Conservation (phyloP, 2,888 invertebrate genomes). For the Acronicta leporina region DNA sequence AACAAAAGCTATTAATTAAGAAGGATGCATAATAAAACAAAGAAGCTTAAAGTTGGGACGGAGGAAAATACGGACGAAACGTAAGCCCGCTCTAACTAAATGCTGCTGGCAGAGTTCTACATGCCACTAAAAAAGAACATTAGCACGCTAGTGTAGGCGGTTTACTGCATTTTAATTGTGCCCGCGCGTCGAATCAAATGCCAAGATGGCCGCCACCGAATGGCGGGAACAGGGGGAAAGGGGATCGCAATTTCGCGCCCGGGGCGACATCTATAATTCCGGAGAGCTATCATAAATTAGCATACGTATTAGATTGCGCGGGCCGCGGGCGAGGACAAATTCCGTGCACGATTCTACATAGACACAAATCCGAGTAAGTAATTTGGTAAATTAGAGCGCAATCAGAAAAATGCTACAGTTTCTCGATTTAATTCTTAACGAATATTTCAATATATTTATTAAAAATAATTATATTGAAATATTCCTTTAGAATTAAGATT, state of each 20-base stretch:
- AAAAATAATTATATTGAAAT: no score
- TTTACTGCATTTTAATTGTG: constrained; percentile 71
- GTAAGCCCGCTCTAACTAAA: constrained; percentile 12
- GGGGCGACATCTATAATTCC: constrained; percentile 87
- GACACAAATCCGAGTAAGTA: constrained; percentile 62
- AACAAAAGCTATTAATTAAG: constrained; percentile 5
- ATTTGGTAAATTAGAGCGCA: constrained; percentile 63
- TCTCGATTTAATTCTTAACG: background rate
- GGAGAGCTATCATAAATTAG: constrained; percentile 85
- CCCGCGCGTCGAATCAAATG: constrained; percentile 71
- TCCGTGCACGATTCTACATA: constrained; percentile 75
- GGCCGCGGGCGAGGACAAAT: constrained; percentile 71
- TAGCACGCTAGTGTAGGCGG: constrained; percentile 55
- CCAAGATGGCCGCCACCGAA: constrained; percentile 78
- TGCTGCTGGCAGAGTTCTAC: constrained; percentile 23
- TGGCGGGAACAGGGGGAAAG: constrained; percentile 57
- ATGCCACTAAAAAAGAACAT: constrained; percentile 65
- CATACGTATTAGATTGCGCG: constrained; percentile 86
- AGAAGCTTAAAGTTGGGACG: constrained; percentile 6
- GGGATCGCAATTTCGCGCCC: constrained; percentile 80
- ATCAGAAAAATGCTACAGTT: constrained; percentile 42
- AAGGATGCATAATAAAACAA: constrained; percentile 4
- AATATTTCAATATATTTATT: no score
- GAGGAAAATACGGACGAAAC: constrained; percentile 17
- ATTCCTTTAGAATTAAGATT: no score